phyloP scores from a whole-genome alignment of 1,140 invertebrate species.

The Zaprionus lachaisei region DNA sequence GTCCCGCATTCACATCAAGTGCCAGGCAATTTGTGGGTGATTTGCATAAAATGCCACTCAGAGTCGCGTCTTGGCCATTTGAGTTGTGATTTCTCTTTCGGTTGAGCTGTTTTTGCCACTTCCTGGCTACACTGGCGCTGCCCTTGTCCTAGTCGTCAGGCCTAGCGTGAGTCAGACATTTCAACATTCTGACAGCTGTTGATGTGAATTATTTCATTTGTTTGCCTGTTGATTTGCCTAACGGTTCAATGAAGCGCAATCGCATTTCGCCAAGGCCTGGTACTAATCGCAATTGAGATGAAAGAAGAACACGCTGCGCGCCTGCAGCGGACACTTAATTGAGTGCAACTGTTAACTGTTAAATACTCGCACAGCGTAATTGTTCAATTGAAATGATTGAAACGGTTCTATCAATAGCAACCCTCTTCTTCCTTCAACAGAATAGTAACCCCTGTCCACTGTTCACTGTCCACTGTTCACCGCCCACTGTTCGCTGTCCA shows the following conservation, averaged over 20 bases:
- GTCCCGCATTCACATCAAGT: conserved; percentile 8
- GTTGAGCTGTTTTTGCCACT: conserved; percentile 22
- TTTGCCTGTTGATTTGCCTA: conserved; percentile 45
- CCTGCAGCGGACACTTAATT: conserved; percentile 59
- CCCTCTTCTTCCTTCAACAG: background rate
- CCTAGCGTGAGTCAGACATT: background rate
- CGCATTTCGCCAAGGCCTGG: conserved; percentile 11
- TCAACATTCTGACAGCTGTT: conserved; percentile 22
- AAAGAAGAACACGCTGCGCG: conserved; percentile 35
- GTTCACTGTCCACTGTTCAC: background rate
- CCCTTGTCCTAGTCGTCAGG: background rate
- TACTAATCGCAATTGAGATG: conserved; percentile 33
- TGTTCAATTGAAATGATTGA: conserved; percentile 76
- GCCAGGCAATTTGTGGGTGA: conserved; percentile 63
- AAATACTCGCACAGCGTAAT: conserved; percentile 52
- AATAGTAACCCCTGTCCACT: too few species aligned
- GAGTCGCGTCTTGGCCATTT: conserved; percentile 20
- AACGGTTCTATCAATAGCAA: conserved; percentile 28
- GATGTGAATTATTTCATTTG: conserved; percentile 52
- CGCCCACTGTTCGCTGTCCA: background rate
- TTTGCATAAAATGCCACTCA: conserved; percentile 68
- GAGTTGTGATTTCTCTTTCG: conserved; percentile 37
- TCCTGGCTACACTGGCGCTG: background rate
- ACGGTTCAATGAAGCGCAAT: conserved; percentile 49
- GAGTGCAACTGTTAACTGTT: conserved; percentile 70